Conservation (phyloP, 1,140 invertebrate species). For the Arctopsyche grandis region DNA sequence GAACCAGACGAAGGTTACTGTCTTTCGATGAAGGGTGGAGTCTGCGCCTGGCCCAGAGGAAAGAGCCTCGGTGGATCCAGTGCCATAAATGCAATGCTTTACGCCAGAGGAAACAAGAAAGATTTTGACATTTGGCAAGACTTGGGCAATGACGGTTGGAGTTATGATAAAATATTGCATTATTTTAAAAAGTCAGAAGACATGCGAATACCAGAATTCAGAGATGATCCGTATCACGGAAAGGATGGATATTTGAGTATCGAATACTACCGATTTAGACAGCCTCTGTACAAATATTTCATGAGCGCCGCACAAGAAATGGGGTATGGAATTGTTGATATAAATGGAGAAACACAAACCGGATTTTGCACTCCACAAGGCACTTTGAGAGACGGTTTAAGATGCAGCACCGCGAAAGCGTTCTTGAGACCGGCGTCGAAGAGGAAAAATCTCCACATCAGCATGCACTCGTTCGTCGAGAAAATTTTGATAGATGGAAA, state of each 20-base stretch:
- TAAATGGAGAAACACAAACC: constrained; percentile 79
- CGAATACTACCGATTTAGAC: constrained; percentile 72
- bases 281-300: constrained; percentile 72
- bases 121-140: constrained; percentile 88
- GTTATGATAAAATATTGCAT: constrained; percentile 80
- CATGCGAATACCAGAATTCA: constrained; percentile 71
- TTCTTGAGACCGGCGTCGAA: constrained; percentile 78
- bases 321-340: constrained; percentile 76
- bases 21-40: constrained; percentile 69
- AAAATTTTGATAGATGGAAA: constrained; percentile 71
- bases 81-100: constrained; percentile 89
- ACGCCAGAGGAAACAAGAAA: constrained; percentile 82
- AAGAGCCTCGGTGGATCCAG: constrained; percentile 86
- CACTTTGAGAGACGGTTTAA: constrained; percentile 81
- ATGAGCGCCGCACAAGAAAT: constrained; percentile 76
- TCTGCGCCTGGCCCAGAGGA: constrained; percentile 78
- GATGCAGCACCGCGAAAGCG: constrained; percentile 85
- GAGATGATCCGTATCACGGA: constrained; percentile 74
- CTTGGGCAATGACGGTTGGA: constrained; percentile 78
- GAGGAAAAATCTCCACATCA: constrained; percentile 79
- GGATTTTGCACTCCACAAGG: constrained; percentile 79
- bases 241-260: constrained; percentile 74
- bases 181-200: constrained; percentile 84
- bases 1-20: constrained; percentile 76
- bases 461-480: constrained; percentile 72